These are phyloP conservation scores for Molorchus minor DNA, from an alignment of 2,888 invertebrate genomes.

Conservation along the genomic window DNA sequence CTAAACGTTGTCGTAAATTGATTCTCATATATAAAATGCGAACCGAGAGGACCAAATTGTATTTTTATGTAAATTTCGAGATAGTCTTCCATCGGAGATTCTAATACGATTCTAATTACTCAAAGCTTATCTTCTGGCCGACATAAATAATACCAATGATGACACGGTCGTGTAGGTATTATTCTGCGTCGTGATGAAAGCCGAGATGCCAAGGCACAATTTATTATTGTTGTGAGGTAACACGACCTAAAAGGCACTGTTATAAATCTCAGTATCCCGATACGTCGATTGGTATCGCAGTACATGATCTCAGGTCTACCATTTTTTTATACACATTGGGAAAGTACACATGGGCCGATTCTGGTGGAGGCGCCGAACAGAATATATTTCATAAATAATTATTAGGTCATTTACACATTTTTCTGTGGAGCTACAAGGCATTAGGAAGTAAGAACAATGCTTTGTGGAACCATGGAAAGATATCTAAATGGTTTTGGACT, in stretches of 20 bases:
- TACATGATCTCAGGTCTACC: slow-evolving; percentile 20
- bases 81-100: no score
- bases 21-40: neutral
- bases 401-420: no score
- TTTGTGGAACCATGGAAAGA: no score
- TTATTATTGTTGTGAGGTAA: slow-evolving; percentile 35
- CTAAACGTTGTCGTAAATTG: no score
- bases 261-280: slow-evolving; percentile 34
- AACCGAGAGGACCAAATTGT: neutral
- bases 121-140: slow-evolving; percentile 11
- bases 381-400: no score
- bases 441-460: no score
- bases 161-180: slow-evolving; percentile 17
- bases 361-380: no score
- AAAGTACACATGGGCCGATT: no score
- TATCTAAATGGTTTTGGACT: no score
- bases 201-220: slow-evolving; percentile 18
- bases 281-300: slow-evolving; percentile 31
- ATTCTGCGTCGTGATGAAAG: slow-evolving; percentile 20
- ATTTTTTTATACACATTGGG: no score
- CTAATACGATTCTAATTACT: neutral
- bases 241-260: slow-evolving; percentile 36
- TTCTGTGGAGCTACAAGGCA: no score
- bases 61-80: neutral
- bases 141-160: slow-evolving; percentile 16